Base-by-base conservation (phyloP, 2,113 vertebrate species). In the Embiotoca jacksoni region DNA sequence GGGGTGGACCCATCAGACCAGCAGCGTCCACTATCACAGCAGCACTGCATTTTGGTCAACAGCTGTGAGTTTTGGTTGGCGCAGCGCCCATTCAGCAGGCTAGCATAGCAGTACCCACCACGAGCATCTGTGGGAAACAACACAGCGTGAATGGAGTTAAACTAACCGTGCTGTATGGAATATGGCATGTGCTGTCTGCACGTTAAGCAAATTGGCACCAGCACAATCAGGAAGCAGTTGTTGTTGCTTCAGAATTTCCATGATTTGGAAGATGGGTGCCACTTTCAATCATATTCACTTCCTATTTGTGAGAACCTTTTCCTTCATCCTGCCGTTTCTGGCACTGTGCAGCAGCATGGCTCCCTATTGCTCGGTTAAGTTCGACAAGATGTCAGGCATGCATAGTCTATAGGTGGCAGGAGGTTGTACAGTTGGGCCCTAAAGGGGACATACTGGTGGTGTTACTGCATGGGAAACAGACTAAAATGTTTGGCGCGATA, bases 41-140 rank as follows among this genome's bases (percentile, higher is more conserved):
- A 99, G 80, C 98, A 99, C 88, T 99, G 97, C 73, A 93, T 94
- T 88, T 95, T 99, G 80, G 96, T 96, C 82, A 97, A 74, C 2
- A 94, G 96, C 90, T 97, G 96, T 0, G 96, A 94, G 75, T 96
- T 95, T 80, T 98, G 97, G 72, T 95, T 97, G 74, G 93, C 94
- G 2, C 98, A 99, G 70, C 96, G 97, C 5, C 97, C 98, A 0
- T 95, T 97, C 53, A 95, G 81, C 84, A 99, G 83, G 13, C 93
- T 93, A 2, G 94, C 92, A 62, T 96, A 99, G 91, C 98, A 99
- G 91, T 95, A 96, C 4, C 98, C 98, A 1, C 94, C 94, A 10
- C 98, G 97, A 52, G 94, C 94, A 72, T 99, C 98, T 99, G 90
- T 79, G 75, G 76, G 78, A 89, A 78, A 88, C n/a, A 61, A 55